Evolutionary conservation across 2,888 invertebrate genomes (phyloP).

Genomic region (Leptogaster cylindrica): DNA sequence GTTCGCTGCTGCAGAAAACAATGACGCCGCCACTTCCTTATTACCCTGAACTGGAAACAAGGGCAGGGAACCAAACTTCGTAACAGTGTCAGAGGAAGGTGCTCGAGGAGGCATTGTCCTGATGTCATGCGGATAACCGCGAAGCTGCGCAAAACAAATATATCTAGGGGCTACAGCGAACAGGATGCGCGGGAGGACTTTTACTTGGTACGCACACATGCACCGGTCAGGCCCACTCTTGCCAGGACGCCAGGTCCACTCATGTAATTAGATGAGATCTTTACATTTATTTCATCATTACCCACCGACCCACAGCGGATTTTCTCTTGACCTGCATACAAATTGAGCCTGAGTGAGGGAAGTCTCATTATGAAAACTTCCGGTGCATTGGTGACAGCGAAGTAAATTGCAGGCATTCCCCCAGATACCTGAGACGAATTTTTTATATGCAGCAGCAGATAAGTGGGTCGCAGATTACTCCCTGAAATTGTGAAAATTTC

Average conservation of each 20-base stretch:
- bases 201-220: constrained; percentile 8
- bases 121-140: not conserved
- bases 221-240: constrained; percentile 2
- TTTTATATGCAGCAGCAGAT: not conserved
- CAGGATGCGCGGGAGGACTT: not conserved
- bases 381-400: constrained; percentile 34
- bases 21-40: constrained; percentile 26
- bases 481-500: not conserved
- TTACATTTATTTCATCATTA: constrained; percentile 30
- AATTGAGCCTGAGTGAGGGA: constrained; percentile 20
- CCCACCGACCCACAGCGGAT: constrained; percentile 23
- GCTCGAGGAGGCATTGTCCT: constrained; percentile 26
- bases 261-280: constrained; percentile 36
- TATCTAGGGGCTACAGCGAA: constrained; percentile 9
- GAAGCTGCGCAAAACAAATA: not conserved
- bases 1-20: not conserved
- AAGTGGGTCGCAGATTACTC: not conserved
- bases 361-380: constrained; percentile 35
- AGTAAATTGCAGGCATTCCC: constrained; percentile 33
- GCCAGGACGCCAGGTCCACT: not conserved
- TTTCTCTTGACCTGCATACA: constrained; percentile 38
- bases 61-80: constrained; percentile 7
- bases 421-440: not conserved
- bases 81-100: constrained; percentile 35
- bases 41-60: constrained; percentile 32